Base-by-base conservation (phyloP, 2,113 vertebrate genomes). In the Nycticebus coucang region DNA sequence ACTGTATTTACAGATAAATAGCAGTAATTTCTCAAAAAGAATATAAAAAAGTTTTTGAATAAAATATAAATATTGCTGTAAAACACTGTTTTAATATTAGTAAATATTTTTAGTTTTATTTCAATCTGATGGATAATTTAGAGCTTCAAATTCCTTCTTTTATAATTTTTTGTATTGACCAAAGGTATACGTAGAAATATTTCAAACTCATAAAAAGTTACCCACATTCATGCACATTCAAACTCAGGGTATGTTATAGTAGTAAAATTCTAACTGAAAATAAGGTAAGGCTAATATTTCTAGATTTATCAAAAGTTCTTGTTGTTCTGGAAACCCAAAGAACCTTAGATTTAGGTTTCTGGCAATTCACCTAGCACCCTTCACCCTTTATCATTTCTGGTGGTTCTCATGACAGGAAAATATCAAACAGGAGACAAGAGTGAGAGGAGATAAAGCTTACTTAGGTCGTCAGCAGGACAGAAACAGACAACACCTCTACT, bases 371-470 rank as follows among this genome's bases (percentile, higher is more conserved):
- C 83, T 92, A 19, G 72, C 96, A 66, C 17, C 45, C 88, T 95
- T 97, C 90, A 86, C n/a, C 19, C 98, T 98, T 97, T 83, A 95
- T 98, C 89, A 86, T 41, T 85, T 97, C 80, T 95, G 50, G 26
- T 94, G 57, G 93, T 95, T 97, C 97, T 97, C 91, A 91, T 89
- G 87, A 91, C 92, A 97, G 79, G 45, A 88, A 97, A 92, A 94
- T 28, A 85, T 72, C n/a, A 97, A 87, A 93, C 64, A 68, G 59
- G 64, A 41, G 41, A 41, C 59, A 95, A 60, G 93, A 92, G 69
- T 95, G 74, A 91, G 91, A 97, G 68, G 45, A 45, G 55, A 50
- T 62, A 84, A 28, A 57, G 7, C 22, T 92, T 60, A 96, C 45
- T 50, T 9, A 50, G 45, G 45, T 50, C 30, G 97, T 95, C 86